Evolutionary conservation across 1,140 invertebrate species (phyloP), one percentile per base, ranked within the genome.

Genomic region (Diabrotica virgifera): DNA sequence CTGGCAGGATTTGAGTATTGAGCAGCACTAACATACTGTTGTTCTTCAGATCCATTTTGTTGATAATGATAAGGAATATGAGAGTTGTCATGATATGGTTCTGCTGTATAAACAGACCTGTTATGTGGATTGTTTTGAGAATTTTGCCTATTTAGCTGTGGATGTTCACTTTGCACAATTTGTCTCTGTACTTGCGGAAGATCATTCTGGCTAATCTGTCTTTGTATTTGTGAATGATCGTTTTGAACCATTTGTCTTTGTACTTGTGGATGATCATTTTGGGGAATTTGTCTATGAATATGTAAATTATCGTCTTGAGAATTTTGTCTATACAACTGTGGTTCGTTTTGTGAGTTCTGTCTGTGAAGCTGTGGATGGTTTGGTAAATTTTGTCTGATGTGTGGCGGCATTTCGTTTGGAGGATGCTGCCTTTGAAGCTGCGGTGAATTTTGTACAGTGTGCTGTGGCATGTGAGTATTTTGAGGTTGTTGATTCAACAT

Each of bases 41-140:
- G 40, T 46, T 46, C 40, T 10, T 46, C 40, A 46, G n/a, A n/a
- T 46, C 40, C 40, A 46, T 46, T 46, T 46, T 46, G 40, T 46
- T 46, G 40, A 46, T 59, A 40, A 59, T 37, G 8, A 46, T 59
- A 40, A 5, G 36, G 40, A 12, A 13, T 12, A 40, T 59, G 13
- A 59, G 36, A 14, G 9, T 8, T 46, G n/a, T 46, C 40, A 4
- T 46, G 40, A 46, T 46, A 46, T n/a, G n/a, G 8, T 46, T 46
- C 40, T n/a, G n/a, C 40, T 10, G 40, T 8, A 46, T 46, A 46
- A 4, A 46, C 40, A n/a, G 57, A 37, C 5, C 12, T 35, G 40
- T 59, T 59, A 12, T 37, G 57, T 58, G 54, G 55, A 46, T 36
- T 38, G n/a, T 54, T 51, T 13, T 64, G 63, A 46, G 10, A 13